Evolutionary conservation across 2,797 vertebrate genomes (phyloP), one percentile per base, ranked within the genome.

Genomic region (Enteromius thamalakanensis): DNA sequence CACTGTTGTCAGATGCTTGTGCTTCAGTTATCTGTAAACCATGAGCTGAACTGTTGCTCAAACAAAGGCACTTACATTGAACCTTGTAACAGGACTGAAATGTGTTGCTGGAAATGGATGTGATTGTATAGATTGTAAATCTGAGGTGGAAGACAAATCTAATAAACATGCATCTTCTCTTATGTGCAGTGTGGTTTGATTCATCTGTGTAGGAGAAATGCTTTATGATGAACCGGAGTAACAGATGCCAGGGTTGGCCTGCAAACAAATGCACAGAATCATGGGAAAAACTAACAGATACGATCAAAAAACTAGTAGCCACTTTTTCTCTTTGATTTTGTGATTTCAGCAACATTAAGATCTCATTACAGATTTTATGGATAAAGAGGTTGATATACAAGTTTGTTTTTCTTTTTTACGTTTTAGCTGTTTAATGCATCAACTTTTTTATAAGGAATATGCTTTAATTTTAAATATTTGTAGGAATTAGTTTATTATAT

Each of bases 121-220:
- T 85, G 64, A 68, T 84, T 79, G 67, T 80, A 68, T 15, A 80
- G 29, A 72, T 65, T 40, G 81, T 76, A 84, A 55, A 77, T 88
- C 72, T 40, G 55, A 81, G 42, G 7, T 75, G 75, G 58, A 7
- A 58, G 64, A 81, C 49, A 83, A 84, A 76, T 83, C 86, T 88
- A 93, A 92, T 93, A 92, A 94, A 92, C 53, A 55, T 86, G 34
- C 53, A 80, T 91, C 91, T 87, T 83, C 88, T 88, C 88, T 76
- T 53, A 87, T 85, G 85, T 45, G 58, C 67, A 2, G 12, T 51
- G 37, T 71, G 45, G 21, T 81, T 45, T 76, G 17, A 65, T 74
- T 55, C 11, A 55, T 4, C 49, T 53, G 10, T 34, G 21, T 19
- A 34, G 19, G 70, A 64, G 19, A 37, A 37, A 68, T 40, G 34